Conservation (phyloP, 2,113 vertebrate genomes). For the Hyla sarda region DNA sequence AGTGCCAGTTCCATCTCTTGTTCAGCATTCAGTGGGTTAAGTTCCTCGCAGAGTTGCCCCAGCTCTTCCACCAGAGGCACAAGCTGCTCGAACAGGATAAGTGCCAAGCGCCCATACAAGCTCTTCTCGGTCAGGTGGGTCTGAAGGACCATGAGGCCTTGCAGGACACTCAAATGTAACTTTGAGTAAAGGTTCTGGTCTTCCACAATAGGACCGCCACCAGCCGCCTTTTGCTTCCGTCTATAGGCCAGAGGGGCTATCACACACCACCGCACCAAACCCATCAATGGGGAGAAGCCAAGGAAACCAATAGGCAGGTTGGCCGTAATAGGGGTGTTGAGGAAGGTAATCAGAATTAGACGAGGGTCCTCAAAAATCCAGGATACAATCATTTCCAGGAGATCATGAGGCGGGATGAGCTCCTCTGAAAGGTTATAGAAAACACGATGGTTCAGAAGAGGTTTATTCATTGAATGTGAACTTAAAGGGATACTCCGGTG, state of each 20-base stretch:
- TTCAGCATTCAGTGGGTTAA: slow-evolving; percentile 79
- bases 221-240: slow-evolving; percentile 74
- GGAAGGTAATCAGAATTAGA: slow-evolving; percentile 90
- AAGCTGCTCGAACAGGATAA: slow-evolving; percentile 89
- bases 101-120: slow-evolving; percentile 88
- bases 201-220: slow-evolving; percentile 70
- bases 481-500: too few relatives aligned
- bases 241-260: slow-evolving; percentile 89
- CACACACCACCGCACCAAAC: slow-evolving; percentile 92
- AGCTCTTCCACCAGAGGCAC: slow-evolving; percentile 88
- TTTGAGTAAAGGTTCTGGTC: slow-evolving; percentile 84
- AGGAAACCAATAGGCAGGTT: slow-evolving; percentile 88
- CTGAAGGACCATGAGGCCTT: slow-evolving; percentile 87
- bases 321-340: slow-evolving; percentile 88
- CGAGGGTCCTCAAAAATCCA: slow-evolving; percentile 95
- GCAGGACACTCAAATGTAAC: slow-evolving; percentile 94
- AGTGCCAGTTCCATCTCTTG: slow-evolving; percentile 87
- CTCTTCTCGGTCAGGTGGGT: slow-evolving; percentile 91
- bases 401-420: slow-evolving; percentile 86
- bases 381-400: slow-evolving; percentile 90
- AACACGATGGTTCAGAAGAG: background rate
- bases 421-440: slow-evolving; percentile 77
- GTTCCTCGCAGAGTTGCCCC: slow-evolving; percentile 81
- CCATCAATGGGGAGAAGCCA: slow-evolving; percentile 88
- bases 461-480: background rate